Evolutionary conservation across 1,140 invertebrate species (phyloP).

Genomic region (Caligus rogercresseyi): DNA sequence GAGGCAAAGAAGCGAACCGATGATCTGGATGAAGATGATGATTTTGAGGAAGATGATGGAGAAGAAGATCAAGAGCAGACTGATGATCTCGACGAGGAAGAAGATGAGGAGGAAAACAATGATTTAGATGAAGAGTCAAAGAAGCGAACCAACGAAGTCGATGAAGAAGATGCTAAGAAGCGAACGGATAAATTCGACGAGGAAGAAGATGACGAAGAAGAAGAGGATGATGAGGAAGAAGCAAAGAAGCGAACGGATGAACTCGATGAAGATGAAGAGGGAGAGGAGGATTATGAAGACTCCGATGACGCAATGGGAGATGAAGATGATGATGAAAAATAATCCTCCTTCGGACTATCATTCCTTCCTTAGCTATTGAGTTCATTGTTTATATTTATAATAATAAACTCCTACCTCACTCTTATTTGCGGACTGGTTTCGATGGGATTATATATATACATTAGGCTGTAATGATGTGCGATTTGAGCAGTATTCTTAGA

Average conservation of each 20-base stretch:
- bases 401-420: too few species aligned
- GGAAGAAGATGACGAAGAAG: conserved; percentile 10
- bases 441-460: too few species aligned
- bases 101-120: conserved; percentile 1
- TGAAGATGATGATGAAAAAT: not conserved
- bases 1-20: not conserved
- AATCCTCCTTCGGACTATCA: not conserved
- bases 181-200: not conserved
- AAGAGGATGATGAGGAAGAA: not conserved
- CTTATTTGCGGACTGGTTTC: too few species aligned
- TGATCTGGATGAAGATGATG: not conserved
- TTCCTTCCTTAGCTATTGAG: not conserved
- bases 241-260: not conserved
- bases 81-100: not conserved
- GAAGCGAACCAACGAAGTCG: not conserved
- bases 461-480: too few species aligned
- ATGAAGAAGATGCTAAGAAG: not conserved
- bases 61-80: not conserved
- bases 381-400: too few species aligned
- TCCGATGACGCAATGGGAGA: not conserved
- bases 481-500: too few species aligned
- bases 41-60: not conserved
- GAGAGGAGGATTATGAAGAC: not conserved
- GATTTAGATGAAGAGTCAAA: conserved; percentile 1
- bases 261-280: not conserved